Base-by-base conservation (phyloP, 2,797 vertebrate species). In the Enoplosus armatus region DNA sequence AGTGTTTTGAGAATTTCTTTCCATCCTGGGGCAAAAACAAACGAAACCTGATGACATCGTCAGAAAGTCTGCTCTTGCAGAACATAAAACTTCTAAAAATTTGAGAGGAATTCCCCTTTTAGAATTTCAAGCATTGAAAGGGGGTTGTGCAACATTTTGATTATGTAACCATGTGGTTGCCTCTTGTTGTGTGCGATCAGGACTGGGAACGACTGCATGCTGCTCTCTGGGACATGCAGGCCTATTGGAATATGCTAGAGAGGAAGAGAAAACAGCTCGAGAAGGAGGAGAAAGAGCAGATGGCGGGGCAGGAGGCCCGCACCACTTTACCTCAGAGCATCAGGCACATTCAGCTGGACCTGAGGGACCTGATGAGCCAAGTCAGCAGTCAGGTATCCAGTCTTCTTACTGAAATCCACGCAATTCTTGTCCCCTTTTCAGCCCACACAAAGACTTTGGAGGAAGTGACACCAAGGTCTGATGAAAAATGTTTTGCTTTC, bases 321-420 rank as follows among this genome's bases (percentile, higher is more conserved):
- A 62, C 6, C 24, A 72, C 66, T 39, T 77, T 96, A 73, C 39
- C 77, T 53, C 60, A 77, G 62, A 82, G 76, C 29, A 90, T 96
- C 24, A 70, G 51, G 47, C 26, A 86, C 75, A 81, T 96, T 67
- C 92, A 96, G 90, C 79, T 90, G 73, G 92, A 96, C 72, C 80
- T 96, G 63, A 85, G 93, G 29, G 95, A 96, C 80, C 92, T 96
- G 69, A 93, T 95, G 58, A 87, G 5, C 64, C 88, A 94, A 85
- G 85, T 95, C 72, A 92, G 81, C 79, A 84, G 22, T 68, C 93
- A 96, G 93, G 95, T 94, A 86, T 14, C 20, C 16, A 43, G 55
- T 56, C 51, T 35, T 72, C 31, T 50, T 26, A 53, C 60, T 63
- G 16, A 71, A 51, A 79, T 16, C 14, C 31, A 29, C 22, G n/a